Evolutionary conservation across 92 coral and sea anemone genomes (phyloP), one percentile per base, ranked within the genome.

Genomic region (Heteractis magnifica): DNA sequence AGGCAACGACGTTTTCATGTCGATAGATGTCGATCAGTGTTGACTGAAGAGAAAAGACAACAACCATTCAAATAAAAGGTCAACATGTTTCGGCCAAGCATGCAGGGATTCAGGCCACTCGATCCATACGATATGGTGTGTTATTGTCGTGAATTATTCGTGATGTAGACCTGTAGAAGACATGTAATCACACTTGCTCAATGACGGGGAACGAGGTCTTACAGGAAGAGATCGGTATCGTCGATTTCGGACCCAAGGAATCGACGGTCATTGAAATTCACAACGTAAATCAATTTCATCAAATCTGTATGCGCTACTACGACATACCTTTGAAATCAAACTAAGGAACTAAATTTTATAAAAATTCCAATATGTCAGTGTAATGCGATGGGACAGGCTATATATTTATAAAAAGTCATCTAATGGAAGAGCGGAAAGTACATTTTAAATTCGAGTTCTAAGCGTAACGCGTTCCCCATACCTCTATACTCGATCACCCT

Each of bases 11-110:
- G 52, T 21, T 81, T 81, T 81, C 26, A 81, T 70, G 83, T 85
- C 88, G 83, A 81, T 77, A 79, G 93, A 90, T 84, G 81, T 83
- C 89, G 79, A 87, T 81, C 91, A 81, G 90, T 84, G 85, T 90
- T 89, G 91, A 90, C 78, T 90, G 93, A 90, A 90, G 93, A 81
- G 93, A 90, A 87, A 81, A 65, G 81, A 83, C 91, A 87, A 90
- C 93, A 87, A 58, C 78, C 85, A 65, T 87, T 72, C 92, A 77
- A 71, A 81, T 82, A 78, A 90, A 90, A 90, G 93, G 93, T 90
- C 93, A 90, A 84, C 93, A 90, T 62, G 75, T 51, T 84, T 84
- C 86, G 51, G 83, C 77, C 81, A 81, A 86, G 84, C 91, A 83
- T 83, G 81, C 87, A 85, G 84, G 72, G 87, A n/a, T 77, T 81